These are phyloP conservation scores for Gnathonemus echidnorhynchus DNA, from an alignment of 2,113 vertebrate genomes.

Conservation along the genomic window DNA sequence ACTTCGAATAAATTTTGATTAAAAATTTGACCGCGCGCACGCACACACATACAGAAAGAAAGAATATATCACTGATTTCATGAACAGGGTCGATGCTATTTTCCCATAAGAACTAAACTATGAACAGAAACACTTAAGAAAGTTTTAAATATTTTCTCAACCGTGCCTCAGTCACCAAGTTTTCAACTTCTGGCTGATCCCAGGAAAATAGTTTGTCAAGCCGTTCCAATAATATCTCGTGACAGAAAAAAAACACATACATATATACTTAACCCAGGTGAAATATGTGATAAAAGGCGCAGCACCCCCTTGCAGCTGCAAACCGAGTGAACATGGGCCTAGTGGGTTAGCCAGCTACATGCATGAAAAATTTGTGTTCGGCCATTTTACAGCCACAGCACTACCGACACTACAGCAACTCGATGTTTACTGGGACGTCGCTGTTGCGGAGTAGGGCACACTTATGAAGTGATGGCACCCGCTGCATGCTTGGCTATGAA, in stretches of 20 bases:
- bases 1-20: background rate
- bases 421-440: background rate
- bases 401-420: background rate
- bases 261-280: background rate
- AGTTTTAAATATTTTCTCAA: background rate
- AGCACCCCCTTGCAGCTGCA: background rate
- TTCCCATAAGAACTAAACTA: background rate
- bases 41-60: too few relatives aligned
- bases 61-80: background rate
- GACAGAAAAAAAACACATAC: background rate
- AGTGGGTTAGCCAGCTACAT: slow-evolving; percentile 19
- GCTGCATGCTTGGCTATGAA: background rate
- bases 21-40: background rate
- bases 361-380: slow-evolving; percentile 47
- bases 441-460: background rate
- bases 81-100: background rate
- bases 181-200: background rate
- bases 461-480: background rate
- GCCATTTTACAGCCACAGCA: slow-evolving; percentile 69
- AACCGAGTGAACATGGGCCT: slow-evolving; percentile 16
- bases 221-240: background rate
- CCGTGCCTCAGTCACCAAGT: background rate
- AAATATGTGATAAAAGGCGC: background rate
- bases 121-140: background rate
- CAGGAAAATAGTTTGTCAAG: background rate